Conservation (phyloP, 2,888 invertebrate species). For the Luffia ferchaultella region DNA sequence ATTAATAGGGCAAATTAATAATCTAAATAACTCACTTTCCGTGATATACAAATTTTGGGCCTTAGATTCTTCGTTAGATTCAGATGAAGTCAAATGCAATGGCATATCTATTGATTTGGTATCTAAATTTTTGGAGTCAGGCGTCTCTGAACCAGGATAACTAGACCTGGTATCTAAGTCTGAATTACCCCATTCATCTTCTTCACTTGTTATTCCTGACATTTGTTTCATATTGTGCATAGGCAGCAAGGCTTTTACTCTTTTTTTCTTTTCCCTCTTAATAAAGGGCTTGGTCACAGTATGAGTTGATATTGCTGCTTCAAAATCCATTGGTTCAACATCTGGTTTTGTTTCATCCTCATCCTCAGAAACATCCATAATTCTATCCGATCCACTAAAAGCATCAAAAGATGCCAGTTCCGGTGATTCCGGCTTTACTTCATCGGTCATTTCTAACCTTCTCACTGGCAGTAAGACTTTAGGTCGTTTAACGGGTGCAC, state of each 20-base stretch:
- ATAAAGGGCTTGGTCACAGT: conserved; percentile 38
- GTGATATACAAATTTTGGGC: too few species aligned
- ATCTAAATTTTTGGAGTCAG: conserved; percentile 16
- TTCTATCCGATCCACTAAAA: too few species aligned
- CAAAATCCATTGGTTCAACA: conserved; percentile 41
- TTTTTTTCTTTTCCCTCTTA: conserved; percentile 21
- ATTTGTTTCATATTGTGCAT: background rate
- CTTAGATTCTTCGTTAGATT: too few species aligned
- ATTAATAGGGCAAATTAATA: too few species aligned
- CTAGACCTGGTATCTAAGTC: conserved; percentile 50
- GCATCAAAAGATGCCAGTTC: too few species aligned
- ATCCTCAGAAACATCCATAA: conserved; percentile 13
- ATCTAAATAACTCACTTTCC: too few species aligned
- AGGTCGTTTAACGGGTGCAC: conserved; percentile 40
- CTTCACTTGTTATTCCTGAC: conserved; percentile 28
- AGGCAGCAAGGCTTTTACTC: background rate
- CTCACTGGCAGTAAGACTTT: conserved; percentile 44
- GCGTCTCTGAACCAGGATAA: conserved; percentile 44
- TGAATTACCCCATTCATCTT: conserved; percentile 46
- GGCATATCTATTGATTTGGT: too few species aligned
- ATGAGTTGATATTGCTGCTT: conserved; percentile 46
- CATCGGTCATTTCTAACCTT: conserved; percentile 24
- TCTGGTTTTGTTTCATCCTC: conserved; percentile 1
- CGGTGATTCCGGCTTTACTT: conserved; percentile 15
- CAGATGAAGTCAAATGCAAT: too few species aligned